These are phyloP conservation scores for Chloebia gouldiae DNA, from an alignment of 2,113 vertebrate genomes.

Conservation along the genomic window DNA sequence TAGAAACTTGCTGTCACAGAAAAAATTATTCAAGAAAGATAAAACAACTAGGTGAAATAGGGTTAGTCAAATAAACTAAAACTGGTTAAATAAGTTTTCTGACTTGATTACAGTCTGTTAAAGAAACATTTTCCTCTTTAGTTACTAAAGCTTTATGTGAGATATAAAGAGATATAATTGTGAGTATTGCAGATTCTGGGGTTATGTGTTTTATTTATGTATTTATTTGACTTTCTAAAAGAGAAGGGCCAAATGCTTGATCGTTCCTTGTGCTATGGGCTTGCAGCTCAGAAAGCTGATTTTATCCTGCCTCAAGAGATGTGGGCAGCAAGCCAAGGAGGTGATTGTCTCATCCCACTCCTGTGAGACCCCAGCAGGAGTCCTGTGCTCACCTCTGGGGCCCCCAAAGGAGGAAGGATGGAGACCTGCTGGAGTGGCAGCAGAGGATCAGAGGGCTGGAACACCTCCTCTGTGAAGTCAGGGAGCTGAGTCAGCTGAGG, in stretches of 20 bases:
- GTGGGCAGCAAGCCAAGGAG: rapidly evolving
- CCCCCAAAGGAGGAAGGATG: not conserved
- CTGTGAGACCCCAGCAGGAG: not conserved
- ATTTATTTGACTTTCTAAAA: not conserved
- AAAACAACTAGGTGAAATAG: not conserved
- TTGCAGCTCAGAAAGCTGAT: not conserved
- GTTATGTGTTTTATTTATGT: not conserved
- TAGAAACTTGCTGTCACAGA: not conserved
- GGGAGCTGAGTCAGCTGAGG: too few species aligned
- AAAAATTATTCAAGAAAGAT: not conserved
- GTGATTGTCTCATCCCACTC: not conserved
- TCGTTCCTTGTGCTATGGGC: not conserved
- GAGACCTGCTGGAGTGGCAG: not conserved
- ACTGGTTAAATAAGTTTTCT: not conserved
- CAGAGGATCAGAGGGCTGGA: not conserved
- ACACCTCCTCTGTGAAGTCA: not conserved
- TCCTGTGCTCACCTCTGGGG: rapidly evolving
- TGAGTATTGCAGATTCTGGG: not conserved
- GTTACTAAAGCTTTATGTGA: not conserved
- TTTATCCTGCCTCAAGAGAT: rapidly evolving
- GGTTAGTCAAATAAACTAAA: not conserved
- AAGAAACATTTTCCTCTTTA: not conserved
- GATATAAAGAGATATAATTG: not conserved
- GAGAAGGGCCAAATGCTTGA: not conserved
- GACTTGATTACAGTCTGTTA: not conserved